These are phyloP conservation scores for Patagioenas fasciata DNA, from an alignment of 2,113 vertebrate species.

Conservation along the genomic window DNA sequence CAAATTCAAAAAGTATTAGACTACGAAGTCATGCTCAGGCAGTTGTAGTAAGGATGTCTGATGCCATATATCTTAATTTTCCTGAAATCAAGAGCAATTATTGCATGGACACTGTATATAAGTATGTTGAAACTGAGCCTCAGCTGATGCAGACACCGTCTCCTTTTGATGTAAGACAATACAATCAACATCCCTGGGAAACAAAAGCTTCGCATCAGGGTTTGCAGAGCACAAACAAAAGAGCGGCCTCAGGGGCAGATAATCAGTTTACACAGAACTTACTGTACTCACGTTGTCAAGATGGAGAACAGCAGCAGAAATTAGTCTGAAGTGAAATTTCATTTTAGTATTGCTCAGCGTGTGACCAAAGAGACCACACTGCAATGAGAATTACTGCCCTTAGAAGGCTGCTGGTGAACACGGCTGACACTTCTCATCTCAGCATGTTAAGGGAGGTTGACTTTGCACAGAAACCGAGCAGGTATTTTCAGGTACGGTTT, in stretches of 20 bases:
- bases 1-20: not conserved
- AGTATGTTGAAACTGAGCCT: not conserved
- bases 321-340: not conserved
- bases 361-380: rapidly evolving
- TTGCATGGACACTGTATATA: rapidly evolving
- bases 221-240: not conserved
- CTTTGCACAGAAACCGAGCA: not conserved
- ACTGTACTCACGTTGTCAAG: not conserved
- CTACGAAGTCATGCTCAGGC: not conserved
- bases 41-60: not conserved
- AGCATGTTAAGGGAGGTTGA: not conserved
- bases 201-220: not conserved
- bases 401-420: not conserved
- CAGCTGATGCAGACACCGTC: not conserved
- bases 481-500: not conserved
- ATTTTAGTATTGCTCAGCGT: not conserved
- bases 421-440: not conserved
- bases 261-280: not conserved
- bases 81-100: not conserved
- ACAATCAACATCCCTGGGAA: not conserved
- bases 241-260: not conserved
- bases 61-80: not conserved
- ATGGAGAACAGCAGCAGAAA: not conserved
- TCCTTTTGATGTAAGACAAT: not conserved
- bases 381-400: not conserved